Evolutionary conservation across 1,140 invertebrate genomes (phyloP).

Genomic region (Diploscapter pachys): DNA sequence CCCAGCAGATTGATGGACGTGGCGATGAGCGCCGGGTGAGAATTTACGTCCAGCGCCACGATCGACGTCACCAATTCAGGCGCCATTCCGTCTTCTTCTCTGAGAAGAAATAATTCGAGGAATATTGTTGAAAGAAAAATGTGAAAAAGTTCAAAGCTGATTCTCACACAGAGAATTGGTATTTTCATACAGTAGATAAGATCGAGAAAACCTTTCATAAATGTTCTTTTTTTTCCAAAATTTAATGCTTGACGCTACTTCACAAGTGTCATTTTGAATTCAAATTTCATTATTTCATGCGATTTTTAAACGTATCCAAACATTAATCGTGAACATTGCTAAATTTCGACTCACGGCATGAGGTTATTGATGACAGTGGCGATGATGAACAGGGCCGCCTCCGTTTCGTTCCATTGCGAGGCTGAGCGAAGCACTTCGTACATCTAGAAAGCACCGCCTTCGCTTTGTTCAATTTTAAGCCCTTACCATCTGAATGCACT

Average conservation of each 20-base stretch:
- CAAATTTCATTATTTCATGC: not conserved
- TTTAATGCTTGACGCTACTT: too few relatives aligned
- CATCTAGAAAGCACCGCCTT: slow-evolving; percentile 59
- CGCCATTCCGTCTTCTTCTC: slow-evolving; percentile 83
- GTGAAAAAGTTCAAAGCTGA: not conserved
- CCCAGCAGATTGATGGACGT: slow-evolving; percentile 84
- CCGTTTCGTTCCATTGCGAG: slow-evolving; percentile 80
- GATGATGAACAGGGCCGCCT: slow-evolving; percentile 93
- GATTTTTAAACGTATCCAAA: not conserved
- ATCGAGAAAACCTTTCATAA: too few relatives aligned
- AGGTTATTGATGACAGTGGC: slow-evolving; percentile 90
- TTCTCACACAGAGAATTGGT: not conserved
- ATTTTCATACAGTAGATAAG: too few relatives aligned
- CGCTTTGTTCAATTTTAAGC: slow-evolving; percentile 45
- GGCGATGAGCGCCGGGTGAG: slow-evolving; percentile 80
- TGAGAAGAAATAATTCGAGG: slow-evolving; percentile 60
- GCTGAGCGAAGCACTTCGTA: slow-evolving; percentile 60
- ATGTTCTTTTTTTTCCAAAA: too few relatives aligned
- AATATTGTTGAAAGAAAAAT: not conserved
- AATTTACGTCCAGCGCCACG: slow-evolving; percentile 75
- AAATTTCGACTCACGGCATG: slow-evolving; percentile 74
- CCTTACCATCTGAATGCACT: slow-evolving; percentile 87
- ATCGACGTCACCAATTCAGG: slow-evolving; percentile 87
- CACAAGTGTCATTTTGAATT: not conserved
- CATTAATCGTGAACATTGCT: not conserved